A percentile compares a stretch with the other conserved stretches of the same genome.
These are phyloP conservation scores for Drosophila malerkotliana DNA, from an alignment of 1,140 invertebrate species.

Conservation along the genomic window DNA sequence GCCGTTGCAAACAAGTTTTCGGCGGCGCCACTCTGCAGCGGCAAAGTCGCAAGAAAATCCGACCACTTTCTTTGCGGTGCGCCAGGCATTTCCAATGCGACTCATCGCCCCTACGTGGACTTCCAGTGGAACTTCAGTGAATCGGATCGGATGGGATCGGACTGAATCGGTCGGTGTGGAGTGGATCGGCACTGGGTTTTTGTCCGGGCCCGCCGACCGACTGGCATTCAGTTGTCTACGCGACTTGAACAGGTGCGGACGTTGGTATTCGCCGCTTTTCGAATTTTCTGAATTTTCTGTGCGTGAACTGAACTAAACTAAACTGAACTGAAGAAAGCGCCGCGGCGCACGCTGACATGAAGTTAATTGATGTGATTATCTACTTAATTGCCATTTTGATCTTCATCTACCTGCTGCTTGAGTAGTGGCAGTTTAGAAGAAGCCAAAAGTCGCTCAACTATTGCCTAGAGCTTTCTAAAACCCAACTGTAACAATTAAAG, in stretches of 20 bases:
- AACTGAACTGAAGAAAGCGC: constrained; percentile 63
- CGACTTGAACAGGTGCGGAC: constrained; percentile 73
- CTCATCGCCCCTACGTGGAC: constrained; percentile 34
- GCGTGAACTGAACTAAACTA: constrained; percentile 13
- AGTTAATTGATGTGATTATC: constrained; percentile 83
- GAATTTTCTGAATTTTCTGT: constrained; percentile 8
- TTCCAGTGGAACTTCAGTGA: constrained; percentile 50
- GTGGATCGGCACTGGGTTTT: constrained; percentile 48
- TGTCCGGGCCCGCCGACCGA: constrained; percentile 20
- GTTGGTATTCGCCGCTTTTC: constrained; percentile 29
- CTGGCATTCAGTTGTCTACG: constrained; percentile 61
- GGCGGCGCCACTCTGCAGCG: constrained; percentile 12
- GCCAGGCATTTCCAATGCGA: constrained; percentile 37
- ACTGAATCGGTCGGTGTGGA: neutral
- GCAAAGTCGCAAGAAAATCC: constrained; percentile 52
- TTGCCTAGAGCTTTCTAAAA: constrained; percentile 58
- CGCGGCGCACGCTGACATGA: constrained; percentile 75
- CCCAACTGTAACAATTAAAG: constrained; percentile 15
- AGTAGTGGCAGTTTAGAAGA: constrained; percentile 52
- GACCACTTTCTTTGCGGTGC: constrained; percentile 68
- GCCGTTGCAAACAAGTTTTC: constrained; percentile 62
- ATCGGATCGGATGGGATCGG: constrained; percentile 17
- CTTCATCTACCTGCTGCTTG: constrained; percentile 77
- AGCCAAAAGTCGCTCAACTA: constrained; percentile 48
- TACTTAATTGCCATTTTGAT: constrained; percentile 81